phyloP scores from a whole-genome alignment of 1,140 invertebrate genomes.

The Pseudoatta argentina region DNA sequence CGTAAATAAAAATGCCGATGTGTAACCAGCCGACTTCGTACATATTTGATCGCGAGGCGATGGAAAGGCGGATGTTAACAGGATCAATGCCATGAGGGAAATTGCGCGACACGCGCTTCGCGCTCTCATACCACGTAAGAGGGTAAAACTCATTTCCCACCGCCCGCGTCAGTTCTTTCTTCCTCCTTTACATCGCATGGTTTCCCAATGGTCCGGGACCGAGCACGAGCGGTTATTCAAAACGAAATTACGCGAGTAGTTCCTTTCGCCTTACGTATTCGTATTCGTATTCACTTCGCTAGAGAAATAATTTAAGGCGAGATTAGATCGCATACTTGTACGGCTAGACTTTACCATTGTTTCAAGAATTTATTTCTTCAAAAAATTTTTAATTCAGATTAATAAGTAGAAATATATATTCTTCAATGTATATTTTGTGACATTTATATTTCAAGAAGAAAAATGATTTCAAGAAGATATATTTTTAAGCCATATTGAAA shows the following conservation, averaged over 20 bases:
- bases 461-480: background rate
- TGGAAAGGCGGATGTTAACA: constrained; percentile 43
- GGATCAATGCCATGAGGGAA: constrained; percentile 35
- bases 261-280: constrained; percentile 42
- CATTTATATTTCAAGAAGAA: background rate
- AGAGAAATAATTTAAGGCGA: constrained; percentile 23
- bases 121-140: constrained; percentile 51
- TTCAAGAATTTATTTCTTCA: background rate
- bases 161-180: background rate
- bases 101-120: constrained; percentile 48
- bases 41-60: constrained; percentile 27
- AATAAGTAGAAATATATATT: background rate
- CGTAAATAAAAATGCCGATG: constrained; percentile 59
- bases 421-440: background rate
- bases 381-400: background rate
- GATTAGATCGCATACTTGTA: constrained; percentile 3
- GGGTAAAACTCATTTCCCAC: constrained; percentile 48
- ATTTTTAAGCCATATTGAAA: background rate
- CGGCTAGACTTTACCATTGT: background rate
- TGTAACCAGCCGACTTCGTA: constrained; percentile 40
- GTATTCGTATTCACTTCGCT: constrained; percentile 43
- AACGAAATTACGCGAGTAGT: constrained; percentile 56
- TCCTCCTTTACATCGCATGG: constrained; percentile 26
- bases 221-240: constrained; percentile 47
- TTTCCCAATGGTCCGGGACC: constrained; percentile 49